phyloP scores from a whole-genome alignment of 1,140 invertebrate species.

The Periplaneta americana region DNA sequence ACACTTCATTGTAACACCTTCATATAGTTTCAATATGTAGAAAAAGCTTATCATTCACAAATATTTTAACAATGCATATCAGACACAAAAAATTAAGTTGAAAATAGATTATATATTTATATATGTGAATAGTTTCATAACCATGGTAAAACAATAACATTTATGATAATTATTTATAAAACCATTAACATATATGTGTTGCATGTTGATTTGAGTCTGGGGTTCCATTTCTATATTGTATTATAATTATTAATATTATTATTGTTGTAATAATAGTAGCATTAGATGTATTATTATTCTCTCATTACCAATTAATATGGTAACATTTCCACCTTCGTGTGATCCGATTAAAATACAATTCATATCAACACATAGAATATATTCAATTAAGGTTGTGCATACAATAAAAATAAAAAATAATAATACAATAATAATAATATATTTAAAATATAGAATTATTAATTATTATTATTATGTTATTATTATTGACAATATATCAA shows the following conservation, averaged over 20 bases:
- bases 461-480: background rate
- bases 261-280: no score
- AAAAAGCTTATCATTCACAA: background rate
- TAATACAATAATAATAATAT: background rate
- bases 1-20: background rate
- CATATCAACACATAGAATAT: background rate
- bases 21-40: background rate
- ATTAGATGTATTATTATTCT: background rate
- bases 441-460: no score
- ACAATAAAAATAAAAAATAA: background rate
- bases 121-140: background rate
- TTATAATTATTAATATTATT: background rate
- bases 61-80: slow-evolving; percentile 6
- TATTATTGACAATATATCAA: background rate
- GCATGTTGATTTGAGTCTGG: background rate
- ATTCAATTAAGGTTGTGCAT: background rate
- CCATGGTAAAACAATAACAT: background rate
- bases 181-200: background rate
- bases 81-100: slow-evolving; percentile 7
- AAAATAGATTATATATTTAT: slow-evolving; percentile 10
- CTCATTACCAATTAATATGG: background rate
- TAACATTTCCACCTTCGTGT: background rate
- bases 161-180: background rate
- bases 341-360: background rate
- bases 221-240: background rate